Evolutionary conservation across 2,797 vertebrate species (phyloP), one percentile per base, ranked within the genome.

Genomic region (Amniataba percoides): DNA sequence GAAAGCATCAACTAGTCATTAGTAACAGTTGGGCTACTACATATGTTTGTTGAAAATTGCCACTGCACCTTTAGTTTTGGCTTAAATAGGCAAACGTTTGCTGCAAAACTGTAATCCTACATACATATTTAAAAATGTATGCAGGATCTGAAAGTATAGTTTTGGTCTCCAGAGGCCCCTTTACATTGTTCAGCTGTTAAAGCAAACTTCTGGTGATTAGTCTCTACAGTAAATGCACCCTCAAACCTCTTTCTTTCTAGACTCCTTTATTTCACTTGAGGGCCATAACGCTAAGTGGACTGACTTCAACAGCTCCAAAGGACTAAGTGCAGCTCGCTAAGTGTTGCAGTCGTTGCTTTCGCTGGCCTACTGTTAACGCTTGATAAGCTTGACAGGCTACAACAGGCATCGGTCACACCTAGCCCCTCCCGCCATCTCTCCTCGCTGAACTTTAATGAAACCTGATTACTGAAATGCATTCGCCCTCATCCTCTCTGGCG

Each of bases 381-480:
- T 85, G 82, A 89, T 81, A 62, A 34, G 73, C 71, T 64, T 83
- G 77, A 90, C 89, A 25, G 79, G 66, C 70, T 86, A 84, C 72
- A 82, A 15, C 57, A 66, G 57, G 49, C 71, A 46, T 27, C 23
- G 56, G 73, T 81, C 88, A 89, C 59, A 77, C 21, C 39, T 48
- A 12, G 60, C 42, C 36, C 52, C 36, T 75, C 60, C 78, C 12
- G 19, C 36, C 46, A 23, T 55, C 56, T 73, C 74, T 62, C 49
- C 62, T 46, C 13, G 43, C 10, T 27, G 11, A 52, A 73, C 73
- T 69, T 70, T 60, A 88, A 89, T 89, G 82, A 83, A 83, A 71
- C 49, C 56, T 75, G 80, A 89, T 89, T 64, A 81, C 60, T 42
- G 63, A 84, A 86, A 88, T 48, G 68, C 74, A 89, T 84, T 90